Evolutionary conservation across 2,797 vertebrate species (phyloP).

Genomic region (Silurus lanzhouensis): DNA sequence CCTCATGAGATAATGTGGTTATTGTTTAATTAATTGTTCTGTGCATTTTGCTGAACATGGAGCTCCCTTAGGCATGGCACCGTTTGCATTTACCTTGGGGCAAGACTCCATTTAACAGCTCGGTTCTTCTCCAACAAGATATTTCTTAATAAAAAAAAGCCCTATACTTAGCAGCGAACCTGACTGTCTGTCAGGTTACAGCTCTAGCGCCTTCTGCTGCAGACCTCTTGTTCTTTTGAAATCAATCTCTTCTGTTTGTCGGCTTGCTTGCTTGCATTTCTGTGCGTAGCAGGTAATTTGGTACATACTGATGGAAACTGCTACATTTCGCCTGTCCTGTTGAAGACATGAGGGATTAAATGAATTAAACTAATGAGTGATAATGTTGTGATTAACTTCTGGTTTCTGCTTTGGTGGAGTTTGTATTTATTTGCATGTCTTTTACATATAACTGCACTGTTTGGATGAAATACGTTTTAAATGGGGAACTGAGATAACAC

Average conservation of each 20-base stretch:
- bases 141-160: not conserved
- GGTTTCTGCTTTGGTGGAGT: not conserved
- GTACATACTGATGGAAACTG: not conserved
- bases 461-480: not conserved
- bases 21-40: not conserved
- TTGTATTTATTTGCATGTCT: not conserved
- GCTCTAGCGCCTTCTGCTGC: not conserved
- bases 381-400: slow-evolving; percentile 1
- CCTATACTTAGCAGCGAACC: not conserved
- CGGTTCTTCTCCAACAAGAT: not conserved
- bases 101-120: not conserved
- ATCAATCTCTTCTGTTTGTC: not conserved
- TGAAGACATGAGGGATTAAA: not conserved
- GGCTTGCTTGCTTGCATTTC: not conserved
- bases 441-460: not conserved
- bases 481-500: not conserved
- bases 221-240: slow-evolving; percentile 44
- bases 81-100: not conserved
- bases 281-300: not conserved
- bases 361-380: not conserved
- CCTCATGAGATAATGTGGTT: not conserved
- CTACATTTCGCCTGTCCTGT: not conserved
- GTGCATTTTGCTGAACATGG: not conserved
- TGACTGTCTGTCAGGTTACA: not conserved
- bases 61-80: not conserved